Conservation (phyloP, 2,113 vertebrate genomes). For the Hoplias malabaricus region DNA sequence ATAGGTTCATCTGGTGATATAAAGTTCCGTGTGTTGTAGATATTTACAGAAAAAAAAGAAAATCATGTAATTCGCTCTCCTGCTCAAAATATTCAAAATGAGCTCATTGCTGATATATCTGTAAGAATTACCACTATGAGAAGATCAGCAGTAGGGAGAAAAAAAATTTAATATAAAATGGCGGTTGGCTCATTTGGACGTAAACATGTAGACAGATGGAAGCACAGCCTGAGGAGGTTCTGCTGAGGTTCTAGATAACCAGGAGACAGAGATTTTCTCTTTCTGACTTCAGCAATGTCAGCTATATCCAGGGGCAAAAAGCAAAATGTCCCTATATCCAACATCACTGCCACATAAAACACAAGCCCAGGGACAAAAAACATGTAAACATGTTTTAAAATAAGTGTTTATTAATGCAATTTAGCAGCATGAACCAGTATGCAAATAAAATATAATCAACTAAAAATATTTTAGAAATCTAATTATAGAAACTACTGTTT, state of each 20-base stretch:
- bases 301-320: neutral
- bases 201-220: constrained; percentile 22
- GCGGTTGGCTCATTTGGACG: neutral
- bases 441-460: too few relatives aligned
- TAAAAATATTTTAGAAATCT: too few relatives aligned
- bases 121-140: neutral
- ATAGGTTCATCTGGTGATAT: too few relatives aligned
- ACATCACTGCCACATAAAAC: neutral
- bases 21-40: too few relatives aligned
- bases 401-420: too few relatives aligned
- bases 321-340: neutral
- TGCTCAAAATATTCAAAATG: neutral
- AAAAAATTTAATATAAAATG: too few relatives aligned
- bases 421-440: too few relatives aligned
- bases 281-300: neutral
- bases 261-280: neutral
- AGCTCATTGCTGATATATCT: neutral
- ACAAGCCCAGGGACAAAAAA: neutral
- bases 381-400: too few relatives aligned
- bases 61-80: neutral
- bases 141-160: neutral
- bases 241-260: constrained; percentile 1
- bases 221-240: constrained; percentile 17
- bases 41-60: neutral
- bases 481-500: too few relatives aligned